Evolutionary conservation across 2,888 invertebrate genomes (phyloP).

Genomic region (Drosophila ochracea): DNA sequence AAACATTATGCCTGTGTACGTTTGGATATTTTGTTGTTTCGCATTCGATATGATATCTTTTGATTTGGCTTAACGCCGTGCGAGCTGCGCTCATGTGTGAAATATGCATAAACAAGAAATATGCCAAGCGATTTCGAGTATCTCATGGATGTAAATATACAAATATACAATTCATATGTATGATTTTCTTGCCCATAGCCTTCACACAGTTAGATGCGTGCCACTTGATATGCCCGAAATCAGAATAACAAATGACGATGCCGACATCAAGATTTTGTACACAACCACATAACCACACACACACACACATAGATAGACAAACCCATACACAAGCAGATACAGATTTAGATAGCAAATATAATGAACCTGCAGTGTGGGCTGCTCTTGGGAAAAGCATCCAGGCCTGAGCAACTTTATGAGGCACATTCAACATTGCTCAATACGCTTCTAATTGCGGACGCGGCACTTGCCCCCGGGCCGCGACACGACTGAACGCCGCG

Average conservation of each 20-base stretch:
- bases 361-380: conserved; percentile 59
- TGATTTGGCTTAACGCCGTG: conserved; percentile 57
- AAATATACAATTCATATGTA: conserved; percentile 15
- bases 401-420: conserved; percentile 52
- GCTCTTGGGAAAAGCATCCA: conserved; percentile 51
- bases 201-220: conserved; percentile 79
- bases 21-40: conserved; percentile 23
- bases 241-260: conserved; percentile 76
- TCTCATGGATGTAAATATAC: conserved; percentile 68
- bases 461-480: conserved; percentile 33
- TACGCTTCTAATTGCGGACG: conserved; percentile 73
- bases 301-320: conserved; percentile 23
- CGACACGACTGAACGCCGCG: conserved; percentile 11
- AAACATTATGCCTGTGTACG: conserved; percentile 15
- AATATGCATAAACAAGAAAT: conserved; percentile 74
- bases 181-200: conserved; percentile 49
- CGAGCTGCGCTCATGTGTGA: conserved; percentile 61
- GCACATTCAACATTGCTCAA: conserved; percentile 64
- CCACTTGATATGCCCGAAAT: conserved; percentile 76
- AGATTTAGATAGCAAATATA: conserved; percentile 32
- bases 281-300: conserved; percentile 19
- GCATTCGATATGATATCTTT: conserved; percentile 48
- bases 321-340: conserved; percentile 16
- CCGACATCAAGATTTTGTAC: conserved; percentile 44
- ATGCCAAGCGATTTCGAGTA: conserved; percentile 66